Percentiles rank a stretch among this genome's conserved stretches.
Evolutionary conservation across 2,113 vertebrate genomes (phyloP).

Genomic region (Hiodon alosoides): DNA sequence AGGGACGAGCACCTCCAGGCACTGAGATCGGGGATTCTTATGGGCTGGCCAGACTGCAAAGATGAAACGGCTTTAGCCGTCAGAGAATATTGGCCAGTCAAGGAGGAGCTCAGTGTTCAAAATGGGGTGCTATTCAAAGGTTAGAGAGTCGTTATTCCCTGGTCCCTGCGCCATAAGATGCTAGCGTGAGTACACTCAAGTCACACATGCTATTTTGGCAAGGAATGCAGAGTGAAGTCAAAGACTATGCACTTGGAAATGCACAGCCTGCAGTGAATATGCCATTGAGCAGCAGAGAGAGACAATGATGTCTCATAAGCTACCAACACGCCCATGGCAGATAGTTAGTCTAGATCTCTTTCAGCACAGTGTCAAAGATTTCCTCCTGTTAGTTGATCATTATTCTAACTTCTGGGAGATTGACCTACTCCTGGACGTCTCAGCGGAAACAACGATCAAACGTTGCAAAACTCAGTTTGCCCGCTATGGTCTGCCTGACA

Average conservation of each 20-base stretch:
- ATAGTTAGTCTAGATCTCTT: constrained; percentile 50
- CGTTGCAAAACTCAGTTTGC: background rate
- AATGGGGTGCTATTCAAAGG: constrained; percentile 20
- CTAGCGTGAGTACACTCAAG: constrained; percentile 26
- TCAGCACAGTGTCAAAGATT: background rate
- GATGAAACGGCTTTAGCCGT: constrained; percentile 3
- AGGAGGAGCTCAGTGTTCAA: constrained; percentile 26
- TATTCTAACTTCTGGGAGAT: constrained; percentile 4
- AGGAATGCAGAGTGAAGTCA: background rate
- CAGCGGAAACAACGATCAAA: background rate
- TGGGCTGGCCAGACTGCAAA: constrained; percentile 23
- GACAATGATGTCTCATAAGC: background rate
- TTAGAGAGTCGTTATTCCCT: constrained; percentile 20
- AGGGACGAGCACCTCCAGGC: constrained; percentile 25
- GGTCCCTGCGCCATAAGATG: constrained; percentile 27
- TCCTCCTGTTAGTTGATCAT: background rate
- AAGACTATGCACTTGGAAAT: background rate
- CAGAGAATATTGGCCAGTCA: constrained; percentile 21
- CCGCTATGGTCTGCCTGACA: constrained; percentile 13
- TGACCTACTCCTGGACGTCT: background rate
- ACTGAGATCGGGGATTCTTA: constrained; percentile 1
- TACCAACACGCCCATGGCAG: constrained; percentile 45
- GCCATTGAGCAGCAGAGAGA: constrained; percentile 33
- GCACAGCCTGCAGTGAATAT: background rate
- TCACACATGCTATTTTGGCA: constrained; percentile 14